These are phyloP conservation scores for Rhabdophis nuchalis DNA, from an alignment of 2,797 vertebrate species.

Conservation along the genomic window DNA sequence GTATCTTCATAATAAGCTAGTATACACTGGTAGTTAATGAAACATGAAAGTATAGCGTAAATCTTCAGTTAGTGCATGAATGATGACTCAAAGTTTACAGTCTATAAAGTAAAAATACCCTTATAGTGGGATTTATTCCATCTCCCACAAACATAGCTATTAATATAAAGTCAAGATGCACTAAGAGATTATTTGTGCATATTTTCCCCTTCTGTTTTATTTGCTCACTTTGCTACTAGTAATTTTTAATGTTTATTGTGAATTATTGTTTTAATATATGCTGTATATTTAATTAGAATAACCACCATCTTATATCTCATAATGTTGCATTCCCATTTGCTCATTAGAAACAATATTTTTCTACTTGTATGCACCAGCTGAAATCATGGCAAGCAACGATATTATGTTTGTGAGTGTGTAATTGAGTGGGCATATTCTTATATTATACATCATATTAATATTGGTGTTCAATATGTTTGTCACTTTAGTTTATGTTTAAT, in stretches of 20 bases:
- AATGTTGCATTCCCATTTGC: neutral
- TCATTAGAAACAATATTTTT: neutral
- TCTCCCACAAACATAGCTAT: neutral
- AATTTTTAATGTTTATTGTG: conserved; percentile 56
- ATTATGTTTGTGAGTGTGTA: neutral
- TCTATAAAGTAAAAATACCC: neutral
- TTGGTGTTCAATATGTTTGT: neutral
- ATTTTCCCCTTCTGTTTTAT: conserved; percentile 55
- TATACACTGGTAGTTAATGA: conserved; percentile 29
- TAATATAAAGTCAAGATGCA: conserved; percentile 38
- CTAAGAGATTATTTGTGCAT: conserved; percentile 48
- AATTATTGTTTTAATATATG: conserved; percentile 59
- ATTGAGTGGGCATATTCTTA: neutral
- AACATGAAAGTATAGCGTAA: conserved; percentile 26
- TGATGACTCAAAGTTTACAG: neutral
- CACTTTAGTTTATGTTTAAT: neutral
- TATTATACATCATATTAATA: neutral
- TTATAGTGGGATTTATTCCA: neutral
- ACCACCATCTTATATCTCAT: neutral
- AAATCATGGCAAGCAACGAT: neutral
- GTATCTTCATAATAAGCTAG: conserved; percentile 11
- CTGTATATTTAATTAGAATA: conserved; percentile 43
- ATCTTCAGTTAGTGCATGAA: conserved; percentile 17
- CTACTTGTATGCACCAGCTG: neutral
- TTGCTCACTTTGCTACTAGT: conserved; percentile 43